Evolutionary conservation across 2,797 vertebrate genomes (phyloP).

Genomic region (Liasis olivaceus): DNA sequence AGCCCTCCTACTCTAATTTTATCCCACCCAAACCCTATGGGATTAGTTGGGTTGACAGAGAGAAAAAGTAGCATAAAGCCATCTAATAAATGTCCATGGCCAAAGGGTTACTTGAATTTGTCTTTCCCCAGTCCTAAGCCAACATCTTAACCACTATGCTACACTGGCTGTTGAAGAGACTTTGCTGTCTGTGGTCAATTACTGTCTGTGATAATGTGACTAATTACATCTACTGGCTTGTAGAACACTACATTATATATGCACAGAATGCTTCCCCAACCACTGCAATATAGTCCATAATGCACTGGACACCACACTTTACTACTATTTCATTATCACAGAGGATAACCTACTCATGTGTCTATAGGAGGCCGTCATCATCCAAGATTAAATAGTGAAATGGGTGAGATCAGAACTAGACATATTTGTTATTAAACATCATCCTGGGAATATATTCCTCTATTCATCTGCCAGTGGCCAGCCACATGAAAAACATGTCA

Average conservation of each 20-base stretch:
- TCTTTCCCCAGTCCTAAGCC: background rate
- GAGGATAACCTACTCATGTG: too few relatives aligned
- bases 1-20: background rate
- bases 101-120: background rate
- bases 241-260: background rate
- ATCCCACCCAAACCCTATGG: background rate
- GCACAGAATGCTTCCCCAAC: background rate
- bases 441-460: background rate
- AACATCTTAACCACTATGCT: background rate
- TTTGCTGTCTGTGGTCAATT: background rate
- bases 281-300: background rate
- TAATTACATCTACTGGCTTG: background rate
- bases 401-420: background rate
- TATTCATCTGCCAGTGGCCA: background rate
- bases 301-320: background rate
- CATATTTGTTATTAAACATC: background rate
- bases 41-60: background rate
- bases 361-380: background rate
- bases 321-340: background rate
- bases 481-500: fast-evolving
- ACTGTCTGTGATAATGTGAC: background rate
- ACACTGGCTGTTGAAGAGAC: background rate
- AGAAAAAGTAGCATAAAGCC: background rate
- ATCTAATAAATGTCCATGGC: background rate
- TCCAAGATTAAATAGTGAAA: background rate